Conservation (phyloP, 2,888 invertebrate species). For the Limenitis camilla region DNA sequence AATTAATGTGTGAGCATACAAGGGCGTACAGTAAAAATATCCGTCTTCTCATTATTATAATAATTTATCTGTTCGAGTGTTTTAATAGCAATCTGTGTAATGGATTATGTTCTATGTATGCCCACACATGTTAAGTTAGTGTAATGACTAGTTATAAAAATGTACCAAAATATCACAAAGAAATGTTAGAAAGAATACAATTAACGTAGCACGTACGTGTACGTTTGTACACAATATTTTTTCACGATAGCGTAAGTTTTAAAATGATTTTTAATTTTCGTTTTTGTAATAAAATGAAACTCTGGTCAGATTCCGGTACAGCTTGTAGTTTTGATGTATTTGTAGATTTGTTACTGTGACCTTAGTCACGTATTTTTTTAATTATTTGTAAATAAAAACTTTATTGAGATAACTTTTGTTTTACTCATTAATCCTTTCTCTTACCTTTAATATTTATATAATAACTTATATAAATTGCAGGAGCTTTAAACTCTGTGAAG, state of each 20-base stretch:
- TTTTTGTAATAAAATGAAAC: conserved; percentile 14
- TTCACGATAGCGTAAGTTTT: conserved; percentile 15
- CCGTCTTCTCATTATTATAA: not conserved
- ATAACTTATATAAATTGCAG: no score
- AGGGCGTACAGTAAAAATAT: not conserved
- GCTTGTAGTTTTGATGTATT: conserved; percentile 22
- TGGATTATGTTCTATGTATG: conserved; percentile 11
- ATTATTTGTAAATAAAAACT: conserved; percentile 38
- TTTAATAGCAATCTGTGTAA: not conserved
- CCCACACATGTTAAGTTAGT: conserved; percentile 17
- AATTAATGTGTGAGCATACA: not conserved
- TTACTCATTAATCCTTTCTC: conserved; percentile 11
- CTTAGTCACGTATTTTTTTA: conserved; percentile 32
- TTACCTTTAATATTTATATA: not conserved
- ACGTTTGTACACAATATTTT: conserved; percentile 19
- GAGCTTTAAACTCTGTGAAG: no score
- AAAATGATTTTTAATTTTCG: conserved; percentile 11
- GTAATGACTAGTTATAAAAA: conserved; percentile 22
- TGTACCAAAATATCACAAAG: conserved; percentile 30
- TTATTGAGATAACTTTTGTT: conserved; percentile 28
- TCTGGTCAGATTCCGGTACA: conserved; percentile 26
- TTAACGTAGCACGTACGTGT: conserved; percentile 13
- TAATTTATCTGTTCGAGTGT: not conserved
- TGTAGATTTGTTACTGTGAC: conserved; percentile 34
- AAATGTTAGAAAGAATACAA: conserved; percentile 18